These are phyloP conservation scores for Calliscelio sp. DNA, from an alignment of 2,888 invertebrate species.

Conservation along the genomic window DNA sequence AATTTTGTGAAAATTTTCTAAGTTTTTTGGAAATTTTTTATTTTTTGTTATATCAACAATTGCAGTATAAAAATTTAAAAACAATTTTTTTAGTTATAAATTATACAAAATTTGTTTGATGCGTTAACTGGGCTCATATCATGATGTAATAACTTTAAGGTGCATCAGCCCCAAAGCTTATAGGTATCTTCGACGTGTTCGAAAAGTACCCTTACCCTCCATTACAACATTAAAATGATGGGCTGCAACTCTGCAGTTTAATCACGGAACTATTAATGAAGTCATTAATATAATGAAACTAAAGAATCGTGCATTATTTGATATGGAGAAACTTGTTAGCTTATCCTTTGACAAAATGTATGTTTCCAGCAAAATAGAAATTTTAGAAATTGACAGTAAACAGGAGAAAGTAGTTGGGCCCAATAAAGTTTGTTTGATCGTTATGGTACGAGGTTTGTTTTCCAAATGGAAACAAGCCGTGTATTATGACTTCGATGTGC, in stretches of 20 bases:
- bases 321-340: not conserved
- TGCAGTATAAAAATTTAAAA: too few relatives aligned
- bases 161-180: not conserved
- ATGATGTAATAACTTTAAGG: not conserved
- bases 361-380: too few relatives aligned
- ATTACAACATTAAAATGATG: not conserved
- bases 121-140: too few relatives aligned
- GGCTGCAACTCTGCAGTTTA: not conserved
- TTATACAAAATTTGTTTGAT: too few relatives aligned
- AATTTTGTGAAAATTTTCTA: too few relatives aligned
- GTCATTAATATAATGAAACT: not conserved
- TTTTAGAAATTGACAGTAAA: slow-evolving; percentile 30
- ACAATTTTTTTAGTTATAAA: too few relatives aligned
- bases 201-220: not conserved
- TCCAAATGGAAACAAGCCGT: slow-evolving; percentile 64
- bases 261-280: not conserved
- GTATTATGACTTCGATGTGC: slow-evolving; percentile 57
- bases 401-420: slow-evolving; percentile 49
- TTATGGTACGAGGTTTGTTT: slow-evolving; percentile 49
- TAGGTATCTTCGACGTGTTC: not conserved
- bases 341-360: not conserved
- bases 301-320: not conserved
- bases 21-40: too few relatives aligned
- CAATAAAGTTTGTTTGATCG: slow-evolving; percentile 37
- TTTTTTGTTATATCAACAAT: too few relatives aligned